Base-by-base conservation (phyloP, 2,113 vertebrate genomes). In the Hemibagrus wyckioides region DNA sequence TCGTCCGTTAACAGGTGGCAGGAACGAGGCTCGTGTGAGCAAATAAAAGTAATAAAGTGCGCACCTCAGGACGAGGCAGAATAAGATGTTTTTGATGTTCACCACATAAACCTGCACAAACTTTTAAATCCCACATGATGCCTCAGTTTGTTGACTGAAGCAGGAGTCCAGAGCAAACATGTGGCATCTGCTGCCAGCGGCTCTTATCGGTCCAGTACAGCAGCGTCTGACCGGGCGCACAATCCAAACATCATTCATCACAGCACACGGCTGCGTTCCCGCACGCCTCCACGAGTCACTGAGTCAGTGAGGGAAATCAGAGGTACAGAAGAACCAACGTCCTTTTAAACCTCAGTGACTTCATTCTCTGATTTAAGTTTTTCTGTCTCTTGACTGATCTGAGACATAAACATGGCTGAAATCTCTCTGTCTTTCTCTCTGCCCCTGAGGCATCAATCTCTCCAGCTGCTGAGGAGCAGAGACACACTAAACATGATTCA, bases 361-460 rank as follows among this genome's bases (percentile, higher is more conserved):
- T 57, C 9, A 71, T 71, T 36, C 54, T 52, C 48, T 79, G n/a
- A 54, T 54, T n/a, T 61, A 73, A 39, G 8, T 13, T 1, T 79
- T 6, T 39, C 48, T 13, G 28, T 39, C 89, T 69, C 41, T 61
- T 11, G n/a, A 77, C 2, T 4, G 0, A 19, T 86, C 77, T 77
- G n/a, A 81, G 17, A 71, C 44, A 80, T 73, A 84, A 89, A 54
- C 63, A 88, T 79, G 80, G 80, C 52, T 80, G 87, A 30, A 73
- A 61, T 90, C 80, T 84, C 65, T 73, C 44, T 19, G 67, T 90
- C 80, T 84, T 33, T 73, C 44, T 19, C 82, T 82, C 56, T 39
- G 23, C 19, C 85, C 50, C 80, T 23, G 25, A 67, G 50, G 56
- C 61, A 56, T 80, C 56, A 39, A 82, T 88, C 59, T 59, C 41